Base-by-base conservation (phyloP, 1,140 invertebrate genomes). In the Drosophila pachea region DNA sequence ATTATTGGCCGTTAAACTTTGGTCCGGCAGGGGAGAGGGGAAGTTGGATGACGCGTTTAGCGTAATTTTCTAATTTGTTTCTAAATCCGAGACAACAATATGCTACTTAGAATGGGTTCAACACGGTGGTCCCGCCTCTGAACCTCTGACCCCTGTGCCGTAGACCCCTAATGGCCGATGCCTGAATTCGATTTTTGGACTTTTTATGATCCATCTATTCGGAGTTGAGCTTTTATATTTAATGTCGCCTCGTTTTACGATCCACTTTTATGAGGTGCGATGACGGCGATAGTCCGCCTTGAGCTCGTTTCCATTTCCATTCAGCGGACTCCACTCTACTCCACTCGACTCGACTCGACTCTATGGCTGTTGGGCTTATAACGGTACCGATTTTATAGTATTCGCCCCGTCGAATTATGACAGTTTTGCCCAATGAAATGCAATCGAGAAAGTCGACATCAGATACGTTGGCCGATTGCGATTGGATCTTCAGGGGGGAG, bases 61-160 rank as follows among this genome's bases (percentile, higher is more conserved):
- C 76, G 81, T 84, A 84, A 79, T 79, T 81, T 84, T 71, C 73
- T 84, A 76, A 84, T 86, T 86, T 84, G 76, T 66, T 86, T 76
- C 61, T 68, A 69, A 84, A 86, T 71, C 35, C 7, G 8, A 42
- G 22, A 40, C 47, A 59, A 61, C 64, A 55, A 65, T 68, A 76
- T 74, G 79, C 79, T 84, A 84, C 76, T 76, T 84, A 84, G 76
- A 84, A 79, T 70, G 49, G 14, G 74, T 78, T 58, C 49, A 33
- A 40, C 38, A 47, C 43, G 74, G 78, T 54, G 72, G 59, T 70
- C 43, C 65, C 61, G 78, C 79, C 79, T 84, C 79, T 40, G 12
- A 5, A 14, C 7, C 7, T 35, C 12, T 12, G 40, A 7, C 6
- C 12, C 22, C 22, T 22, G 22, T 3, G 1, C 22, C 22, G 22